Conservation (phyloP, 2,113 vertebrate species). For the Nannospalax galili region DNA sequence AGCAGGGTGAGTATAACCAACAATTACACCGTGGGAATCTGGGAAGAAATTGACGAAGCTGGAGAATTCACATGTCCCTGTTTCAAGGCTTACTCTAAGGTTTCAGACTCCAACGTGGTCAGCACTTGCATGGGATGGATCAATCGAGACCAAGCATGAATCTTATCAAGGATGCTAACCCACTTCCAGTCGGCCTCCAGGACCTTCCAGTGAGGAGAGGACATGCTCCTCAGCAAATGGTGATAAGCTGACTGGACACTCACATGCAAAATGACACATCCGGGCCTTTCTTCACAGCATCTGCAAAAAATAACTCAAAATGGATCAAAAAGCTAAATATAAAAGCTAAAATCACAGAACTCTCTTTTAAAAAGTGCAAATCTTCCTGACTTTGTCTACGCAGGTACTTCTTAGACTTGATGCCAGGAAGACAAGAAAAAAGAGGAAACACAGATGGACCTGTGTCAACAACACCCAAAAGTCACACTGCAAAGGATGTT, state of each 20-base stretch:
- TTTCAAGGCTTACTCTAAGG: not conserved
- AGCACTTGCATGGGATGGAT: fast-evolving
- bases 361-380: not conserved
- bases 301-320: not conserved
- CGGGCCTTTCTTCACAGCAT: not conserved
- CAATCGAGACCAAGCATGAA: not conserved
- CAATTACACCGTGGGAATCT: not conserved
- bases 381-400: not conserved
- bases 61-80: too few relatives aligned
- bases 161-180: too few relatives aligned
- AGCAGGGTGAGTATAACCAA: too few relatives aligned
- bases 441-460: not conserved
- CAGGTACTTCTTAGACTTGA: not conserved
- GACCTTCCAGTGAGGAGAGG: too few relatives aligned
- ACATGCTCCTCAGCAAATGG: not conserved
- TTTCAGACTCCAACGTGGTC: too few relatives aligned
- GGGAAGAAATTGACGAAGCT: not conserved
- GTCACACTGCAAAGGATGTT: not conserved
- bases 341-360: not conserved
- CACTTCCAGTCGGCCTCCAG: not conserved
- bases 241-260: not conserved
- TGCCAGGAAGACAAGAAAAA: not conserved
- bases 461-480: not conserved
- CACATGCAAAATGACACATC: not conserved
- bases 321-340: not conserved